phyloP scores from a whole-genome alignment of 2,888 invertebrate species.

The Agriopis marginaria region DNA sequence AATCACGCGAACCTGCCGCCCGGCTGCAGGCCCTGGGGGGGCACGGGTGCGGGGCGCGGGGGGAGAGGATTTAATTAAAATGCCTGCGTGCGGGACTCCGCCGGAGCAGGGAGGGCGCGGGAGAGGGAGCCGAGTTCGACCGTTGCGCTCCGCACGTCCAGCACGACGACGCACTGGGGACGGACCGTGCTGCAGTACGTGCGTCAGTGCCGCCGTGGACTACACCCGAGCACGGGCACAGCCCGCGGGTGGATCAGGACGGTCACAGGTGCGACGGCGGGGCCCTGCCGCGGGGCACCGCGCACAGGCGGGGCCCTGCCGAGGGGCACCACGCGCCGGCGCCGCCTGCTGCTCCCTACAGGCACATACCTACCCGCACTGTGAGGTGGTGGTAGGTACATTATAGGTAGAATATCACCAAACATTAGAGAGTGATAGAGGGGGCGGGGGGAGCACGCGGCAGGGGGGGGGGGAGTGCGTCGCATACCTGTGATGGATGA shows the following conservation, averaged over 20 bases:
- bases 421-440: too few species aligned
- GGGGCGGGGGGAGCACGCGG: too few species aligned
- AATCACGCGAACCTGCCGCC: background rate
- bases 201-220: background rate
- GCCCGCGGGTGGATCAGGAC: too few species aligned
- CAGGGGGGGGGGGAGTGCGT: background rate
- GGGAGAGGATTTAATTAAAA: slow-evolving; percentile 9
- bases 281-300: too few species aligned
- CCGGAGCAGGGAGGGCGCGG: slow-evolving; percentile 28
- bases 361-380: background rate
- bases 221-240: background rate
- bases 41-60: slow-evolving; percentile 11
- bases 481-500: slow-evolving; percentile 49
- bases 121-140: slow-evolving; percentile 41
- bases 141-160: slow-evolving; percentile 28
- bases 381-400: too few species aligned
- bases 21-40: background rate
- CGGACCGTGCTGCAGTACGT: background rate
- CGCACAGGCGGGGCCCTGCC: too few species aligned
- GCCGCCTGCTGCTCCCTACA: background rate
- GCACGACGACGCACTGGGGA: slow-evolving; percentile 22
- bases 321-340: background rate
- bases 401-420: too few species aligned
- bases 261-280: too few species aligned
- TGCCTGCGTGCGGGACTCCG: slow-evolving; percentile 19